Percentiles rank a stretch among this genome's conserved stretches.
Conservation (phyloP, 2,888 invertebrate genomes). For the Choreutis nemorana region DNA sequence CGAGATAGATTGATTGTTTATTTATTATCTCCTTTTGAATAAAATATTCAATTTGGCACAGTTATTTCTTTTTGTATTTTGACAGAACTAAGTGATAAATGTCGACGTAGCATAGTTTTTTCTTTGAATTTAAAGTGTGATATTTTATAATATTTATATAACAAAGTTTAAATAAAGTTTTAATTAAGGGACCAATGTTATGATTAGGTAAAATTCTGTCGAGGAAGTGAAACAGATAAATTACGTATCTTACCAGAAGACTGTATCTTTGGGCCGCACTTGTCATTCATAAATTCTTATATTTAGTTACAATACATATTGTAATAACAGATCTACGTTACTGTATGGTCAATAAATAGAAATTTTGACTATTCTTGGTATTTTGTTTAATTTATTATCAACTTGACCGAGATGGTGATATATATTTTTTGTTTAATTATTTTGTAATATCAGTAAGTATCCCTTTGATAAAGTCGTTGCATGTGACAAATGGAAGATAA, state of each 20-base stretch:
- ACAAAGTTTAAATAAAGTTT: conserved; percentile 63
- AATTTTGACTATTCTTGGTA: conserved; percentile 39
- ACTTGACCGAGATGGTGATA: conserved; percentile 35
- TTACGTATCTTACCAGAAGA: conserved; percentile 46
- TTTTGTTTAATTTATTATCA: conserved; percentile 45
- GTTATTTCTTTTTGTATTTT: conserved; percentile 62
- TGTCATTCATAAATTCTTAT: conserved; percentile 11
- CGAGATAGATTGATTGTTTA: conserved; percentile 61
- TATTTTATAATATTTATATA: conserved; percentile 66
- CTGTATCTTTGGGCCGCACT: conserved; percentile 38
- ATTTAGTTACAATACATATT: conserved; percentile 16
- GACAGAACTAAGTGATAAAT: conserved; percentile 60
- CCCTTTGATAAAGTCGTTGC: conserved; percentile 45
- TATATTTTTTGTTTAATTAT: conserved; percentile 29
- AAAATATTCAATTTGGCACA: conserved; percentile 58
- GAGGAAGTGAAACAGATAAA: conserved; percentile 40
- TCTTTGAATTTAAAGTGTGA: conserved; percentile 66
- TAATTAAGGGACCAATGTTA: conserved; percentile 65
- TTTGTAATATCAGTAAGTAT: conserved; percentile 52
- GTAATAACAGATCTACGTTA: conserved; percentile 40
- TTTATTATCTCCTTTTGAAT: conserved; percentile 63
- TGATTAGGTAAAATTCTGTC: conserved; percentile 63
- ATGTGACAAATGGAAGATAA: conserved; percentile 54
- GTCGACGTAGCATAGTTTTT: conserved; percentile 58
- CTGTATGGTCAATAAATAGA: conserved; percentile 48